Base-by-base conservation (phyloP, 2,888 invertebrate genomes). In the Phorcus lineatus region DNA sequence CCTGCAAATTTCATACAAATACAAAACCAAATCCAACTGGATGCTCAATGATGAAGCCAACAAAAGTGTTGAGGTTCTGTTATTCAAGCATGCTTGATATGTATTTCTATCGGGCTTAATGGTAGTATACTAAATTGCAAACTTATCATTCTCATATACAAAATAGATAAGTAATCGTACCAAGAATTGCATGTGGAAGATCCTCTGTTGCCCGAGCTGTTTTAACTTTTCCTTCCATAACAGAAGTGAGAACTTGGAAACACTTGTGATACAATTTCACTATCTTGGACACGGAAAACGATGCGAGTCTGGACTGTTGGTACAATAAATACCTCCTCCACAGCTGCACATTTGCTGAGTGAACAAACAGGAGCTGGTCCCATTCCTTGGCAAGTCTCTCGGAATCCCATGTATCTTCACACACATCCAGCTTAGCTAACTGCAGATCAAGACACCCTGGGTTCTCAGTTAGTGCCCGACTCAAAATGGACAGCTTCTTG, bases 401-500 rank as follows among this genome's bases (percentile, higher is more conserved):
- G 31, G 87, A 77, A 31, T 93, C 92, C 91, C 90, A 91, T 3
- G 91, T 81, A 36, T 91, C 89, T 62, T 89, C 85, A 74, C 90
- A 89, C 9, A 93, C 81, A 54, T 92, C 90, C 54, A 94, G 82
- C 78, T 91, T 91, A 24, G 88, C 86, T 31, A 93, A 78, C 76
- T 91, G 88, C 52, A 94, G 84, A n/a, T 90, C 86, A n/a, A 93
- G 86, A 36, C 89, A 89, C 16, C 87, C 89, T 0, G 93, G 92
- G 83, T 94, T 94, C 19, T 87, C 83, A 78, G 90, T 88, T 11
- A 94, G 83, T 0, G 94, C 94, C 82, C 92, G 91, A 4, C 93
- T 93, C 24, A 94, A 81, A 79, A 94, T 92, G 16, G 93, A 87
- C 13, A 93, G 77, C 84, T 94, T 94, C 80, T 93, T 93, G 80